phyloP scores from a whole-genome alignment of 2,113 vertebrate species.

The Solea senegalensis region DNA sequence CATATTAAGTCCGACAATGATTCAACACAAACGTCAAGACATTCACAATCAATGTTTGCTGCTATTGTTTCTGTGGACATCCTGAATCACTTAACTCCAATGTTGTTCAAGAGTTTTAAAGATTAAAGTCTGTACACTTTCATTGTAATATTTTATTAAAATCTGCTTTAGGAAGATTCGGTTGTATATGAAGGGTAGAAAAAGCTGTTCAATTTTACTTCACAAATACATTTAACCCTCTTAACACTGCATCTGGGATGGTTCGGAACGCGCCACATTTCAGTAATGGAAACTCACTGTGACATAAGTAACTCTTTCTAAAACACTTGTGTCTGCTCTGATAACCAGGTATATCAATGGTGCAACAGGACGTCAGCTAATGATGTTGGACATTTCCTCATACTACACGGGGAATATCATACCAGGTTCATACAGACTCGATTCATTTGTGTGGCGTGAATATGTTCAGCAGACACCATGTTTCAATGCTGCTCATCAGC shows the following conservation, averaged over 20 bases:
- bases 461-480: neutral
- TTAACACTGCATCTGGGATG: slow-evolving; percentile 35
- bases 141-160: slow-evolving; percentile 79
- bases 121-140: slow-evolving; percentile 26
- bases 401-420: neutral
- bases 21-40: neutral
- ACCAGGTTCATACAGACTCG: neutral
- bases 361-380: neutral
- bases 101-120: slow-evolving; percentile 19
- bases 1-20: neutral
- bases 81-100: slow-evolving; percentile 4
- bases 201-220: slow-evolving; percentile 50
- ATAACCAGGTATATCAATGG: neutral
- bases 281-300: slow-evolving; percentile 5
- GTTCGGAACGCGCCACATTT: slow-evolving; percentile 11
- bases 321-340: slow-evolving; percentile 1
- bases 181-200: slow-evolving; percentile 71
- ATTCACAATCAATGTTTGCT: neutral
- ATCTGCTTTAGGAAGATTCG: slow-evolving; percentile 72
- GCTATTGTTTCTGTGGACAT: neutral
- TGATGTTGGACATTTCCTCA: slow-evolving; percentile 2
- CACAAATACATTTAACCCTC: slow-evolving; percentile 56
- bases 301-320: neutral
- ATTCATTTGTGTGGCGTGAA: slow-evolving; percentile 21
- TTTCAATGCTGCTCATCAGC: neutral